A percentile compares a stretch with the other conserved stretches of the same genome.
These are phyloP conservation scores for Spheniscus humboldti DNA, from an alignment of 2,797 vertebrate species.

Conservation along the genomic window DNA sequence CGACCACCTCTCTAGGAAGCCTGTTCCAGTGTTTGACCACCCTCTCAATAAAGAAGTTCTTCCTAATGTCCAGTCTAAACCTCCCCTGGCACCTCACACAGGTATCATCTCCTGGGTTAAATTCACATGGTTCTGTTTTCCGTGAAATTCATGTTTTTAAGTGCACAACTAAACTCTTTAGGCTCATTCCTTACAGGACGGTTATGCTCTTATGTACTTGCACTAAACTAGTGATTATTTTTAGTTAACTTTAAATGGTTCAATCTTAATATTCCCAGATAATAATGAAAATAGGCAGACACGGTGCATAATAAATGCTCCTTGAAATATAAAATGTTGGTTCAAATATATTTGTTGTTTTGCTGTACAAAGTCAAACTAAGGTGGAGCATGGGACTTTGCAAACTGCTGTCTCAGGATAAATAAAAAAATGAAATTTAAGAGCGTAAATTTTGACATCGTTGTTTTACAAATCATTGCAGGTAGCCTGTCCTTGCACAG, in stretches of 20 bases:
- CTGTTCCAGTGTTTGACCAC: neutral
- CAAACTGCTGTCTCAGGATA: neutral
- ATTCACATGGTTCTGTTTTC: neutral
- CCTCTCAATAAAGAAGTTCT: neutral
- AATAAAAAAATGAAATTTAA: neutral
- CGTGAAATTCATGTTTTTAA: neutral
- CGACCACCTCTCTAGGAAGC: neutral
- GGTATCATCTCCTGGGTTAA: neutral
- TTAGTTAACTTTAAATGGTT: neutral
- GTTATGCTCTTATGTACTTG: neutral
- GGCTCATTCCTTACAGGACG: neutral
- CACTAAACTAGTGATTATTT: neutral
- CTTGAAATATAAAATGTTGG: neutral
- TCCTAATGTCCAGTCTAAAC: neutral
- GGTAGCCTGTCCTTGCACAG: neutral
- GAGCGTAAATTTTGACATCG: neutral
- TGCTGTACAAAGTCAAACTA: neutral
- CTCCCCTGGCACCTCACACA: neutral
- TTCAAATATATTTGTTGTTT: neutral
- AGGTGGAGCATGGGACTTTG: neutral
- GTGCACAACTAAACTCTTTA: neutral
- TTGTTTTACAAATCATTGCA: neutral
- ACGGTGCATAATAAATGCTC: neutral
- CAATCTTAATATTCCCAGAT: neutral
- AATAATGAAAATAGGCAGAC: neutral